Conservation (phyloP, 2,797 vertebrate species). For the Microctenopoma steveboyesi region DNA sequence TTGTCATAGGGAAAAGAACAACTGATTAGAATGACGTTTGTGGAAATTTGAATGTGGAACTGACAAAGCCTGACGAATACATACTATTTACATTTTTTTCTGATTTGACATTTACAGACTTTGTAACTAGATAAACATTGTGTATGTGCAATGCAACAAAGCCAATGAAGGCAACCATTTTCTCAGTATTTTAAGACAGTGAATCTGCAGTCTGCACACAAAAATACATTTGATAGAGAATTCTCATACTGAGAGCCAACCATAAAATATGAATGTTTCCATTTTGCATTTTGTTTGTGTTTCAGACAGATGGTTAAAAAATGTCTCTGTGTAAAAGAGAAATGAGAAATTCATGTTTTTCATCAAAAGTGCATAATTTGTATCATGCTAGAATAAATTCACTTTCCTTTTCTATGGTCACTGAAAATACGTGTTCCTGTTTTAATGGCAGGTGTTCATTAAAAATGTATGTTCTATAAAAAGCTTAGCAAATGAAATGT, state of each 20-base stretch:
- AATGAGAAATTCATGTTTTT: conserved; percentile 10
- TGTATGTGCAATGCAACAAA: background rate
- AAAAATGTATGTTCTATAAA: conserved; percentile 7
- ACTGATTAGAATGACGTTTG: conserved; percentile 18
- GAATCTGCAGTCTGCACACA: conserved; percentile 1
- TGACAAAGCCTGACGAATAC: conserved; percentile 3
- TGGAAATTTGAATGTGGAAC: too few species aligned
- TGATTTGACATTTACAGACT: conserved; percentile 21
- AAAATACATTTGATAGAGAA: conserved; percentile 18
- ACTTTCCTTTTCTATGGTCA: background rate
- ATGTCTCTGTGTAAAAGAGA: conserved; percentile 22
- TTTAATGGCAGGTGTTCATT: conserved; percentile 6
- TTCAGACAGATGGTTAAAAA: conserved; percentile 24
- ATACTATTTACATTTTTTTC: background rate
- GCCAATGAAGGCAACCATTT: conserved; percentile 7
- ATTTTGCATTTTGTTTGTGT: conserved; percentile 40
- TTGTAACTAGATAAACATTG: conserved; percentile 10
- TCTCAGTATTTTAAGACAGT: conserved; percentile 11
- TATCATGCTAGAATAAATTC: conserved; percentile 4
- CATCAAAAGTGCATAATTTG: conserved; percentile 12
- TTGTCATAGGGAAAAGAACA: conserved; percentile 16
- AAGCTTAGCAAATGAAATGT: background rate
- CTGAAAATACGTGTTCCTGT: background rate
- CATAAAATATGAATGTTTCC: conserved; percentile 39
- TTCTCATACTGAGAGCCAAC: conserved; percentile 22